These are phyloP conservation scores for Anadara kagoshimensis DNA, from an alignment of 1,140 invertebrate genomes.

Conservation along the genomic window DNA sequence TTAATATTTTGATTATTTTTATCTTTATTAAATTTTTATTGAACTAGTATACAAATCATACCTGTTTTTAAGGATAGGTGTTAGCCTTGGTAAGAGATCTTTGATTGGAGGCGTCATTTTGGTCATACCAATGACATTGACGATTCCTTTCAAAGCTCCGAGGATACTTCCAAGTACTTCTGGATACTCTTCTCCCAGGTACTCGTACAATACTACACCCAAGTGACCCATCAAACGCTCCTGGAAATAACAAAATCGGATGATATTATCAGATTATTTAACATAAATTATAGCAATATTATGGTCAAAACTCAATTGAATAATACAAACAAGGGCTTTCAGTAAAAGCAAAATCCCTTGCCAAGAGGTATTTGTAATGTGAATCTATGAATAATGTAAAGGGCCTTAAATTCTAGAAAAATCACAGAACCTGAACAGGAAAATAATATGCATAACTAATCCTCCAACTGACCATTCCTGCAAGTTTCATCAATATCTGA, in stretches of 20 bases:
- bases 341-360: too few species aligned
- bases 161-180: constrained; percentile 99
- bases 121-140: constrained; percentile 99
- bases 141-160: constrained; percentile 98
- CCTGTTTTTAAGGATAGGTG: constrained; percentile 94
- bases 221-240: constrained; percentile 99
- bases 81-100: constrained; percentile 96
- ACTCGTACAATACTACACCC: constrained; percentile 99
- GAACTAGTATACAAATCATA: constrained; percentile 29
- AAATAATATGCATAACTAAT: too few species aligned
- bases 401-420: too few species aligned
- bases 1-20: too few species aligned
- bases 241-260: constrained; percentile 74
- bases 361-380: too few species aligned
- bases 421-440: too few species aligned
- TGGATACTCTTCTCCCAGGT: constrained; percentile 99
- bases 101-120: constrained; percentile 99
- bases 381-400: too few species aligned
- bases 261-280: background rate
- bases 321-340: too few species aligned
- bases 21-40: too few species aligned
- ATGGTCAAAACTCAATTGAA: background rate
- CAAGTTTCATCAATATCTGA: too few species aligned
- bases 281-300: background rate
- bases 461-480: too few species aligned